Evolutionary conservation across 2,888 invertebrate species (phyloP), one percentile per base, ranked within the genome.

Genomic region (Brachylomia viminalis): DNA sequence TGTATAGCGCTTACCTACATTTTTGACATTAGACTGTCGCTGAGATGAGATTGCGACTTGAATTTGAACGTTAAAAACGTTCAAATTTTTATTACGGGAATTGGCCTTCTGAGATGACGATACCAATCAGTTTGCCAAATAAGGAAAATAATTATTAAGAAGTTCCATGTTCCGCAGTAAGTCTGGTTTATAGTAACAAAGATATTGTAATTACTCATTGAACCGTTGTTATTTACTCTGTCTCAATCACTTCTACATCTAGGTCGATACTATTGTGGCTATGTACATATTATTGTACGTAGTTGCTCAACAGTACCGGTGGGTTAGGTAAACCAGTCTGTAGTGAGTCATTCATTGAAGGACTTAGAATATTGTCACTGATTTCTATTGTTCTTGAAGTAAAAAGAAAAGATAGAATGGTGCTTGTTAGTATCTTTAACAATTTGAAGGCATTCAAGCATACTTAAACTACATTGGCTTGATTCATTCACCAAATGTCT

Each of bases 311-410:
- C 67, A 59, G 30, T 65, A 64, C 33, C 45, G 62, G 73, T 49
- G 74, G 61, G 67, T 86, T 77, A 59, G 62, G 79, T 65, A 82
- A 84, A 73, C 75, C 64, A 42, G 73, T 80, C 13, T 56, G n/a
- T 52, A 52, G 72, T 86, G 86, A 80, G 45, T 86, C 85, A 86
- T 65, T 71, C 42, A 66, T 77, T 84, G 81, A 79, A 80, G 33
- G 69, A 56, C 45, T 67, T 74, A 47, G 62, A 79, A 69, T 66
- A 58, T 20, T 72, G 69, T 66, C 56, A 20, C 27, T 58, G 38
- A 56, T 66, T 69, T 71, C 67, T 61, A 83, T 75, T 82, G 54
- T 65, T 58, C 52, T 82, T 72, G 30, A 23, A n/a, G 47, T 59
- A 47, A 65, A 78, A 42, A 65, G 20, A 13, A 62, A 52, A 23